Evolutionary conservation across 2,113 vertebrate genomes (phyloP).

Genomic region (Sinosuthora webbiana): DNA sequence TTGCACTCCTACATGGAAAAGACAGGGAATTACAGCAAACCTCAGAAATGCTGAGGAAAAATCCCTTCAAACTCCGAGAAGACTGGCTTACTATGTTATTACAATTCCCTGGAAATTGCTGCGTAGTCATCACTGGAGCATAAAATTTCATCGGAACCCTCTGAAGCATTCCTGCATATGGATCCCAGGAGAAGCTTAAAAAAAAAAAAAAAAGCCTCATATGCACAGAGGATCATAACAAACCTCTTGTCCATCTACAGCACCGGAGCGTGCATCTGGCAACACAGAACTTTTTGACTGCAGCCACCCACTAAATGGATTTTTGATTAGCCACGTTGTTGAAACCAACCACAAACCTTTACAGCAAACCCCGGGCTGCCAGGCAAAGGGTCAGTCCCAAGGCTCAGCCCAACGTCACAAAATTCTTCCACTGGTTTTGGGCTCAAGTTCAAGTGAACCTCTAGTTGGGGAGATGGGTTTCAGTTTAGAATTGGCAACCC

Average conservation of each 20-base stretch:
- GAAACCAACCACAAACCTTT: not conserved
- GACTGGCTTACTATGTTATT: constrained; percentile 26
- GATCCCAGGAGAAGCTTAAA: not conserved
- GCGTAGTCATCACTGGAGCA: constrained; percentile 10
- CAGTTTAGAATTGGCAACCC: constrained; percentile 15
- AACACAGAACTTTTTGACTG: not conserved
- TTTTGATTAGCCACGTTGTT: not conserved
- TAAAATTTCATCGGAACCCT: constrained; percentile 33
- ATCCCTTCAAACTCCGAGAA: constrained; percentile 12
- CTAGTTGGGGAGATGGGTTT: constrained; percentile 37
- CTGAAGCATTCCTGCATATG: not conserved
- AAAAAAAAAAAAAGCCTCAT: not conserved
- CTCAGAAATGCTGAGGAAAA: constrained; percentile 46
- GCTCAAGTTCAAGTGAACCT: constrained; percentile 37
- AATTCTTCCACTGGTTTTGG: constrained; percentile 36
- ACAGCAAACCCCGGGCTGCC: not conserved
- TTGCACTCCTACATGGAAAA: constrained; percentile 36
- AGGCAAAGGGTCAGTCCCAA: constrained; percentile 31
- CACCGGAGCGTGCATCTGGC: not conserved
- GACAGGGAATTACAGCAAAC: not conserved
- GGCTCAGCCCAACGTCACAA: not conserved
- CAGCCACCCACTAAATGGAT: not conserved
- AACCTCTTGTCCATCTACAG: not conserved
- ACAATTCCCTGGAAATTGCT: constrained; percentile 60
- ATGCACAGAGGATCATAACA: not conserved